Evolutionary conservation across 2,797 vertebrate species (phyloP).

Genomic region (Emys orbicularis): DNA sequence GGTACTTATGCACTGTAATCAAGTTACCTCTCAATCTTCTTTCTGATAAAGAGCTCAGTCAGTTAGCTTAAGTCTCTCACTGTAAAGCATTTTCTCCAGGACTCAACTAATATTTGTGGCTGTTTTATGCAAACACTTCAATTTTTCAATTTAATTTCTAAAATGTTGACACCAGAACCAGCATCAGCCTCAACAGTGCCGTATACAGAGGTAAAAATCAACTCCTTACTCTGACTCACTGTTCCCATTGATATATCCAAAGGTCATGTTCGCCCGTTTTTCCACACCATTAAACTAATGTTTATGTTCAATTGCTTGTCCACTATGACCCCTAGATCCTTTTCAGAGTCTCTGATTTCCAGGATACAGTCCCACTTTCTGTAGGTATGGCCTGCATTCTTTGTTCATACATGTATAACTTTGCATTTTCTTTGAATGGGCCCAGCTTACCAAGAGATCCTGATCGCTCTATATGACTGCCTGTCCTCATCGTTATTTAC

Average conservation of each 20-base stretch:
- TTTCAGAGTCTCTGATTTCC: too few relatives aligned
- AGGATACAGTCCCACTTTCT: too few relatives aligned
- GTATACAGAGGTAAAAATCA: background rate
- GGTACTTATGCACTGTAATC: conserved; percentile 4
- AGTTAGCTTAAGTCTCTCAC: background rate
- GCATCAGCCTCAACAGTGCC: background rate
- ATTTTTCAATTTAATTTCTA: background rate
- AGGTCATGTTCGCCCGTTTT: background rate
- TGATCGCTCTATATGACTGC: too few relatives aligned
- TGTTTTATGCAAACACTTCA: background rate
- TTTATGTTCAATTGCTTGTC: background rate
- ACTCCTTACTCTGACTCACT: background rate
- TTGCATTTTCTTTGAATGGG: too few relatives aligned
- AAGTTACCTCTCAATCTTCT: conserved; percentile 18
- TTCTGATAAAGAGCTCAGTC: conserved; percentile 37
- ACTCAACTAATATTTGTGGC: background rate
- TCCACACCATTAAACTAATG: background rate
- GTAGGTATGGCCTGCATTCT: too few relatives aligned
- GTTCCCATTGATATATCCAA: background rate
- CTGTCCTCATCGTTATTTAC: too few relatives aligned
- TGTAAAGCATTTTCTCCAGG: background rate
- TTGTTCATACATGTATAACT: too few relatives aligned
- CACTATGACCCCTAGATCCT: too few relatives aligned
- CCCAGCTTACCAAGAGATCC: too few relatives aligned
- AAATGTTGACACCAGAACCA: background rate